These are phyloP conservation scores for Rhizomys pruinosus DNA, from an alignment of 2,113 vertebrate species.

Conservation along the genomic window DNA sequence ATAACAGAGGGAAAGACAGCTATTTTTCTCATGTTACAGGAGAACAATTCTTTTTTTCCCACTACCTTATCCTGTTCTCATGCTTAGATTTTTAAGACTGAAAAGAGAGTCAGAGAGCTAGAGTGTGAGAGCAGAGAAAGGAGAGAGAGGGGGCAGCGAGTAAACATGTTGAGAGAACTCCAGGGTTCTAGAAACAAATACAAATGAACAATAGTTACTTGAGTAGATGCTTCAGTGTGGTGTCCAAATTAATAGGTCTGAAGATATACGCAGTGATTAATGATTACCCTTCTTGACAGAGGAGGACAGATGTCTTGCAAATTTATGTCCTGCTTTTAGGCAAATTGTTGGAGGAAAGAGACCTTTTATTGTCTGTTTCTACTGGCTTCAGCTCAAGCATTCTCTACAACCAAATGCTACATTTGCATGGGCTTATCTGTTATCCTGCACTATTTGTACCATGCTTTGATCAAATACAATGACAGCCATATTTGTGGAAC, in stretches of 20 bases:
- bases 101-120: too few species aligned
- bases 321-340: not conserved
- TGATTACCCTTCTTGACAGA: not conserved
- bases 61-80: accelerated
- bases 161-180: not conserved
- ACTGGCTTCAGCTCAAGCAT: not conserved
- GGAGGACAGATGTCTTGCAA: not conserved
- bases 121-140: not conserved
- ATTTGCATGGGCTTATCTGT: accelerated
- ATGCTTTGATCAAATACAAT: not conserved
- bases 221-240: not conserved
- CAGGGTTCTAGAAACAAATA: not conserved
- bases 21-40: not conserved
- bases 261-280: not conserved
- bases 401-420: not conserved
- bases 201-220: not conserved
- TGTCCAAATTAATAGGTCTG: not conserved
- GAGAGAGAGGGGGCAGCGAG: not conserved
- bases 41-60: not conserved
- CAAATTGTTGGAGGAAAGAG: not conserved
- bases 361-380: not conserved
- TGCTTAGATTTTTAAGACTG: accelerated
- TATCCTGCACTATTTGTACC: not conserved
- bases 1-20: constrained; percentile 66
- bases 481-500: not conserved